A percentile compares a stretch with the other conserved stretches of the same genome.
phyloP scores from a whole-genome alignment of 2,113 vertebrate genomes.

The Emydocephalus ijimae region DNA sequence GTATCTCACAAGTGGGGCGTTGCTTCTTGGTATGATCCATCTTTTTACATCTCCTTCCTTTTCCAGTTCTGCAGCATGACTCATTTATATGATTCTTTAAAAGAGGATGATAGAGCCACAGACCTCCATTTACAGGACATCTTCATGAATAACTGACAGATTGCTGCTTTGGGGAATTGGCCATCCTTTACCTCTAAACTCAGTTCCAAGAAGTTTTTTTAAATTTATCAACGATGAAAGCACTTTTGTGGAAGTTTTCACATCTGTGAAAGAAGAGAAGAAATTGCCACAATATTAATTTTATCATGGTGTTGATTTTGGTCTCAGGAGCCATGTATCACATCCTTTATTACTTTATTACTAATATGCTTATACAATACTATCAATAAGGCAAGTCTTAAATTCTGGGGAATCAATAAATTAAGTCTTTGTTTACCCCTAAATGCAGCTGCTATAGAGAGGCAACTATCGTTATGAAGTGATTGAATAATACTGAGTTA shows the following conservation, averaged over 20 bases:
- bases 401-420: constrained; percentile 39
- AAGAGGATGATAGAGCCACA: not conserved
- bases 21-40: too few relatives aligned
- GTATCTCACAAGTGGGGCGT: too few relatives aligned
- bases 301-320: not conserved
- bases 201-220: not conserved
- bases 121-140: not conserved
- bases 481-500: constrained; percentile 57
- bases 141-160: too few relatives aligned
- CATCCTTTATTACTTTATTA: not conserved
- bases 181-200: not conserved
- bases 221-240: not conserved
- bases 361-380: not conserved
- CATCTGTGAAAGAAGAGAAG: not conserved
- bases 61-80: not conserved
- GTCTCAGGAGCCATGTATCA: not conserved
- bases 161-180: not conserved
- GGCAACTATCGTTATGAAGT: constrained; percentile 52
- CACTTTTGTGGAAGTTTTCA: not conserved
- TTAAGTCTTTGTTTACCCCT: constrained; percentile 58
- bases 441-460: constrained; percentile 41
- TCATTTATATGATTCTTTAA: not conserved
- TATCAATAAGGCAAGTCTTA: not conserved
- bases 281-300: not conserved
- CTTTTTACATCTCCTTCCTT: not conserved